phyloP scores from a whole-genome alignment of 2,888 invertebrate genomes.

The Drosophila lutescens region DNA sequence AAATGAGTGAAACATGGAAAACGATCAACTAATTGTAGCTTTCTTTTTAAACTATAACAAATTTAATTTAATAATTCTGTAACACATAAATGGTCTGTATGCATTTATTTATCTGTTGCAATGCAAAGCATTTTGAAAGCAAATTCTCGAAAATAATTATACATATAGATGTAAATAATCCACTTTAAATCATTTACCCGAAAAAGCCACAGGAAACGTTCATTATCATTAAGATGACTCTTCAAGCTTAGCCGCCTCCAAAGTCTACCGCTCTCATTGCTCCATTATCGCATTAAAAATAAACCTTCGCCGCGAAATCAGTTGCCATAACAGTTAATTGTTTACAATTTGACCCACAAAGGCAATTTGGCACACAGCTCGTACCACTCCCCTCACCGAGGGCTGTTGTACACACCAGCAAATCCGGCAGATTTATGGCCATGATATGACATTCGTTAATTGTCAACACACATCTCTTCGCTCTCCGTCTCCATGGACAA shows the following conservation, averaged over 20 bases:
- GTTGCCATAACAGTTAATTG: conserved; percentile 48
- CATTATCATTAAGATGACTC: conserved; percentile 16
- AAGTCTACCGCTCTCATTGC: conserved; percentile 21
- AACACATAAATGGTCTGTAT: too few species aligned
- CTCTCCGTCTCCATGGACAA: conserved; percentile 20
- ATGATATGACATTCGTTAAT: conserved; percentile 55
- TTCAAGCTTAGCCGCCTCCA: conserved; percentile 22
- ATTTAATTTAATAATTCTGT: too few species aligned
- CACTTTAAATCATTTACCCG: not conserved
- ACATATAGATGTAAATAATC: not conserved
- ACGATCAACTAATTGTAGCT: not conserved
- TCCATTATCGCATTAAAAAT: conserved; percentile 41
- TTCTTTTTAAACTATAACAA: not conserved
- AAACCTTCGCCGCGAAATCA: conserved; percentile 37
- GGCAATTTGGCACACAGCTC: conserved; percentile 30
- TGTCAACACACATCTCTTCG: conserved; percentile 38
- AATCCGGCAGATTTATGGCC: conserved; percentile 45
- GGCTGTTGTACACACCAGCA: conserved; percentile 33
- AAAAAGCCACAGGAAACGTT: conserved; percentile 2
- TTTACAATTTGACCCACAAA: conserved; percentile 49
- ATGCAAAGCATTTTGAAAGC: not conserved
- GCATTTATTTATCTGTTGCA: not conserved
- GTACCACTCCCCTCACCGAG: conserved; percentile 15
- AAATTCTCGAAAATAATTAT: not conserved
- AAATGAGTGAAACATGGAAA: not conserved